Evolutionary conservation across 1,140 invertebrate species (phyloP).

Genomic region (Eurosta solidaginis): DNA sequence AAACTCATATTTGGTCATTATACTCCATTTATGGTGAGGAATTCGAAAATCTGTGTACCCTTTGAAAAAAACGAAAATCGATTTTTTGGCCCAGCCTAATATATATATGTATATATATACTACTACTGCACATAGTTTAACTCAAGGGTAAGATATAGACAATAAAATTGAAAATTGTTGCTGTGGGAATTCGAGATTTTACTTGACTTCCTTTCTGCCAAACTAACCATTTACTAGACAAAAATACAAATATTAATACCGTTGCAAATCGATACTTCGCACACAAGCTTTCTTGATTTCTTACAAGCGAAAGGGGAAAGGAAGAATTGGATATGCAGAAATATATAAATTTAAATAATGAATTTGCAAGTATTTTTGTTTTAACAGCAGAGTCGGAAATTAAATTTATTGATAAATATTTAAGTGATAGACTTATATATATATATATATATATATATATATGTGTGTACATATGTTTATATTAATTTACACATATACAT

Average conservation of each 20-base stretch:
- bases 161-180: conserved; percentile 21
- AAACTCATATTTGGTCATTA: too few relatives aligned
- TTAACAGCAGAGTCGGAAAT: neutral
- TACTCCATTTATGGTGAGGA: too few relatives aligned
- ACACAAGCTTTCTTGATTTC: neutral
- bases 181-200: conserved; percentile 13
- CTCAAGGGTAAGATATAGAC: neutral
- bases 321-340: neutral
- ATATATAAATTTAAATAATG: neutral
- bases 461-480: too few relatives aligned
- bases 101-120: too few relatives aligned
- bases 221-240: neutral
- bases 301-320: neutral
- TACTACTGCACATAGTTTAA: too few relatives aligned
- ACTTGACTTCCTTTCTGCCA: neutral
- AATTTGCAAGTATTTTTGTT: neutral
- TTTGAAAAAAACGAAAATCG: too few relatives aligned
- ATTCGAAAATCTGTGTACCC: too few relatives aligned
- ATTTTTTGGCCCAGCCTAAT: too few relatives aligned
- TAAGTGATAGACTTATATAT: neutral
- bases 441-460: neutral
- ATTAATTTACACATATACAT: too few relatives aligned
- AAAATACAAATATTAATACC: neutral
- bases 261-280: neutral
- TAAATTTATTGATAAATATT: conserved; percentile 4